Evolutionary conservation across 2,113 vertebrate genomes (phyloP), one percentile per base, ranked within the genome.

Genomic region (Percopsis transmontana): DNA sequence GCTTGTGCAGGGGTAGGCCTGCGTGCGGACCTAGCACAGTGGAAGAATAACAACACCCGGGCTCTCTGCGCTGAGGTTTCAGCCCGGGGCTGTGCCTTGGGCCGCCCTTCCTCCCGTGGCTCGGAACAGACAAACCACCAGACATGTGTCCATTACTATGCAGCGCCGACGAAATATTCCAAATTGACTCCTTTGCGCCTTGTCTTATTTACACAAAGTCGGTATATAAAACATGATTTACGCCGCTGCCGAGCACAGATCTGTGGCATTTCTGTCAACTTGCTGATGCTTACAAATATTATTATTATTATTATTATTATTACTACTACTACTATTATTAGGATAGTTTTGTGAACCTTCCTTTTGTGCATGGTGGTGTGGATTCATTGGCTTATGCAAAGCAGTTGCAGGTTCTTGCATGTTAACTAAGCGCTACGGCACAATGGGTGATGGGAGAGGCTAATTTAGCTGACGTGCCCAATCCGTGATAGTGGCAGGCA

Each of bases 381-480:
- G 16, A 38, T 18, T 40, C 58, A 48, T 56, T 58, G 41, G 54
- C 52, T 68, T 80, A 65, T n/a, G 38, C 47, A 38, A 66, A 72
- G 67, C 67, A 50, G 41, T 51, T 76, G 61, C 62, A 47, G 79
- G 62, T 76, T 75, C 61, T 11, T 81, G 81, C 81, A 85, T 88
- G 82, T 87, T 85, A 89, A 91, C 85, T 53, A 85, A 76, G 77
- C 55, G 77, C 53, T 69, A 5, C 53, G 56, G 68, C 77, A 81
- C 75, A 74, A 82, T 63, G 84, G 85, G 66, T 79, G 83, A 87
- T 65, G 73, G 86, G 86, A 85, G 85, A 86, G 86, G 85, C 86
- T 91, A 88, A 90, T 90, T 91, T 60, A 85, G 84, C 84, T 87
- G 90, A 91, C 88, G 89, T 76, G 70, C 78, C 85, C 80, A 67